Evolutionary conservation across 35 echinoderm and acorn worm species (phyloP), one percentile per base, ranked within the genome.

Genomic region (Hemicentrotus pulcherrimus): DNA sequence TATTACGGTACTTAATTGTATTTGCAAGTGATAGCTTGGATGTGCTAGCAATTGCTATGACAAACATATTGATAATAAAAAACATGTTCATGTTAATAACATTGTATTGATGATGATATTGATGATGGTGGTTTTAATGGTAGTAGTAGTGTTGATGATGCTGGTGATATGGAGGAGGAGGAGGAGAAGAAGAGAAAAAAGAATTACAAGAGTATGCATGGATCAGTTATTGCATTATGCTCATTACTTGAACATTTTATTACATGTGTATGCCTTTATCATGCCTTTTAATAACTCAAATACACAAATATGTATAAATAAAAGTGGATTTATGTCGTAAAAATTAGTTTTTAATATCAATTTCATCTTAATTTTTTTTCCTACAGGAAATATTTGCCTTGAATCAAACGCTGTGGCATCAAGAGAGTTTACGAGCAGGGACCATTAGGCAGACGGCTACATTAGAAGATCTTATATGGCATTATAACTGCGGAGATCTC

Each of bases 401-500:
- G 86, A 99, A 99, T 91, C 97, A 97, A 95, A 99, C 98, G 65
- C 35, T 99, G 78, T 97, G 97, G 96, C 98, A 99, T 86, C 98
- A 99, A 86, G 98, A 99, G 70, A 96, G 86, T 30, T 86, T 99
- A 48, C 52, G 98, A 31, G 91, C 95, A 18, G 98, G 98, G 6
- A 92, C 86, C 16, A 93, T 94, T 46, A 87, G 95, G 47, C 94
- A 88, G 91, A 95, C 94, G 22, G 97, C 95, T 46, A 97, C 96
- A 11, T 97, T 97, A 24, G 98, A 99, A 78, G 98, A 99, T 52
- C 98, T 99, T 35, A 99, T 99, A 88, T 97, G 98, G 96, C 98
- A 99, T 94, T 99, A 99, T 88, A 99, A 99, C 92, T 99, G 98
- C 61, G 98, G 98, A 32, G 96, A 99, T 92, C 94, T 99, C 30